Conservation (phyloP, 1,140 invertebrate species). For the Danaus melanippus region DNA sequence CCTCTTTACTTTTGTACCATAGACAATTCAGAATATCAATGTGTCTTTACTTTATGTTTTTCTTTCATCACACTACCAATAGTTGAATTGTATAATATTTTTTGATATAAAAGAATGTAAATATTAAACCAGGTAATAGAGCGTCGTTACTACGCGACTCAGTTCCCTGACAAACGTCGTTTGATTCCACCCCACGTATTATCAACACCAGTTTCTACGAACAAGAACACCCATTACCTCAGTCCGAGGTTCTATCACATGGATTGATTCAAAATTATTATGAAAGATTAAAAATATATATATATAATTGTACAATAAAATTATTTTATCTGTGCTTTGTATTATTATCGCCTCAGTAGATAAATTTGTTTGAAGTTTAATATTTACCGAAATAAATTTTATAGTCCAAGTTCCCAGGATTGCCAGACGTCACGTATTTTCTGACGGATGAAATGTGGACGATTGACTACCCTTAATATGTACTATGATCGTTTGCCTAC, state of each 20-base stretch:
- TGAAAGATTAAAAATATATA: neutral
- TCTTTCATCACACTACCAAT: slow-evolving; percentile 2
- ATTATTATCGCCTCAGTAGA: too few relatives aligned
- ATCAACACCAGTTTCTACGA: slow-evolving; percentile 51
- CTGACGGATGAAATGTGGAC: too few relatives aligned
- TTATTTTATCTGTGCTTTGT: too few relatives aligned
- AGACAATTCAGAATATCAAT: too few relatives aligned
- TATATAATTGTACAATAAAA: neutral
- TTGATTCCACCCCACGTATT: slow-evolving; percentile 61
- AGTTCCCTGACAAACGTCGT: slow-evolving; percentile 69
- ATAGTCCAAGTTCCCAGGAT: too few relatives aligned
- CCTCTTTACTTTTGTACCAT: too few relatives aligned
- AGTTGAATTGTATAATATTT: neutral
- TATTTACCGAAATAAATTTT: too few relatives aligned
- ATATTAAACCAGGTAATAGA: slow-evolving; percentile 76
- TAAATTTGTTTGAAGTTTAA: too few relatives aligned
- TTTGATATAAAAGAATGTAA: neutral
- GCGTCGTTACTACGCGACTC: slow-evolving; percentile 75
- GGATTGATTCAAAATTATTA: slow-evolving; percentile 47
- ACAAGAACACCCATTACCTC: slow-evolving; percentile 46
- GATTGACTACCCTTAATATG: too few relatives aligned
- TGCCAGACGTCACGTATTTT: too few relatives aligned
- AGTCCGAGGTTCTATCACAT: slow-evolving; percentile 75
- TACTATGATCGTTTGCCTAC: too few relatives aligned
- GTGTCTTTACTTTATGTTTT: neutral